Evolutionary conservation across 2,888 invertebrate genomes (phyloP).

Genomic region (Phalera bucephala): DNA sequence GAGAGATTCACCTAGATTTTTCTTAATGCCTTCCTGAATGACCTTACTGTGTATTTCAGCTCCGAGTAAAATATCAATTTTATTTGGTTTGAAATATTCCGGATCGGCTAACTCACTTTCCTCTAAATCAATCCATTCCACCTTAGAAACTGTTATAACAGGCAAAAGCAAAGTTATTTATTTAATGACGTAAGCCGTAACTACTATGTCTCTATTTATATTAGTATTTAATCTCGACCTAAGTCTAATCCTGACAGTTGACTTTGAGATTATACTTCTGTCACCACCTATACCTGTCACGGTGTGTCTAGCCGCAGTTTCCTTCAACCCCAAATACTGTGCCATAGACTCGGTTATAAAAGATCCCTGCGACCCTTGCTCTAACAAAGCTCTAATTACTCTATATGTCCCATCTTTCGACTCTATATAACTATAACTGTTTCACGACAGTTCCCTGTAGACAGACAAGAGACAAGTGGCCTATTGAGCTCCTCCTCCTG

Average conservation of each 20-base stretch:
- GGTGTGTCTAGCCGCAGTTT: neutral
- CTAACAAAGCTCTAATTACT: slow-evolving; percentile 20
- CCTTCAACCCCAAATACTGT: slow-evolving; percentile 4
- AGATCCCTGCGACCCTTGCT: slow-evolving; percentile 28
- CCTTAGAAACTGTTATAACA: neutral
- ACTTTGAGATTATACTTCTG: neutral
- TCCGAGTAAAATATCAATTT: slow-evolving; percentile 24
- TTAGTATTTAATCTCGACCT: slow-evolving; percentile 1
- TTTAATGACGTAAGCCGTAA: slow-evolving; percentile 5
- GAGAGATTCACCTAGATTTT: slow-evolving; percentile 10
- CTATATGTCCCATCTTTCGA: slow-evolving; percentile 8
- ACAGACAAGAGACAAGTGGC: slow-evolving; percentile 1
- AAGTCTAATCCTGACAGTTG: neutral
- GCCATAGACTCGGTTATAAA: slow-evolving; percentile 22
- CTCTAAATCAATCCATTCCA: slow-evolving; percentile 6
- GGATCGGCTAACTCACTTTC: slow-evolving; percentile 15
- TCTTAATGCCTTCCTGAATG: slow-evolving; percentile 17
- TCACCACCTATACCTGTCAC: slow-evolving; percentile 19
- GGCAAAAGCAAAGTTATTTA: slow-evolving; percentile 4
- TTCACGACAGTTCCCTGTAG: neutral
- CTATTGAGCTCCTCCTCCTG: too few species aligned
- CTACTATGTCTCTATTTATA: neutral
- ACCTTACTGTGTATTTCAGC: slow-evolving; percentile 24
- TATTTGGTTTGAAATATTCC: slow-evolving; percentile 9
- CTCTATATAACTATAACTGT: slow-evolving; percentile 4